Evolutionary conservation across 2,113 vertebrate species (phyloP), one percentile per base, ranked within the genome.

Genomic region (Pteropus alecto): DNA sequence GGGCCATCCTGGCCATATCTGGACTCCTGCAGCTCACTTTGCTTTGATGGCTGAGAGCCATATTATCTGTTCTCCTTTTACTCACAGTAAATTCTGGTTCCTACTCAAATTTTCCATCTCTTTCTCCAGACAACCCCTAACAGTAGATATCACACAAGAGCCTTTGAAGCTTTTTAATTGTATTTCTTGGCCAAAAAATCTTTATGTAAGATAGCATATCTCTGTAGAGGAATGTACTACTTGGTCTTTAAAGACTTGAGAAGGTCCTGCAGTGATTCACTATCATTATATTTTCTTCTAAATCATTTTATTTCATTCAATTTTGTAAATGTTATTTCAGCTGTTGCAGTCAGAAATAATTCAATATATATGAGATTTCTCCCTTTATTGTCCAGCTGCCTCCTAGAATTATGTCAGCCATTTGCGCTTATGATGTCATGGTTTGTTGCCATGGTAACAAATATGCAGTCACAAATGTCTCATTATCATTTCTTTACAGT

Each of bases 371-470:
- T 70, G 51, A 71, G 78, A 86, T 94, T 86, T 93, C 54, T 89
- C 73, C 60, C 24, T 90, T 95, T 33, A 51, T 77, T 76, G 73
- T 78, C 67, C 94, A 88, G 93, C 81, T 95, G 87, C 70, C 12
- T 26, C 63, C 79, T 90, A 65, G 51, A 93, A 91, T 95, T 92
- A 96, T 82, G 77, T 86, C 74, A 68, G 83, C 93, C 89, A 89
- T 56, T n/a, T 51, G 30, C 60, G 33, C 58, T 94, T 94, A 93
- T 97, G 95, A 98, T 96, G 95, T 97, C 92, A 97, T 92, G n/a
- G 70, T 74, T 92, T 89, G 71, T 89, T 96, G 63, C 95, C 82
- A 82, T 86, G 67, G 94, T 65, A 83, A 87, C 51, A 89, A 35
- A 78, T 74, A 35, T 24, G 7, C 16, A 92, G 67, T 90, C 93